Percentiles rank a stretch among this genome's conserved stretches.
These are phyloP conservation scores for Eupithecia vulgata DNA, from an alignment of 2,888 invertebrate species.

Conservation along the genomic window DNA sequence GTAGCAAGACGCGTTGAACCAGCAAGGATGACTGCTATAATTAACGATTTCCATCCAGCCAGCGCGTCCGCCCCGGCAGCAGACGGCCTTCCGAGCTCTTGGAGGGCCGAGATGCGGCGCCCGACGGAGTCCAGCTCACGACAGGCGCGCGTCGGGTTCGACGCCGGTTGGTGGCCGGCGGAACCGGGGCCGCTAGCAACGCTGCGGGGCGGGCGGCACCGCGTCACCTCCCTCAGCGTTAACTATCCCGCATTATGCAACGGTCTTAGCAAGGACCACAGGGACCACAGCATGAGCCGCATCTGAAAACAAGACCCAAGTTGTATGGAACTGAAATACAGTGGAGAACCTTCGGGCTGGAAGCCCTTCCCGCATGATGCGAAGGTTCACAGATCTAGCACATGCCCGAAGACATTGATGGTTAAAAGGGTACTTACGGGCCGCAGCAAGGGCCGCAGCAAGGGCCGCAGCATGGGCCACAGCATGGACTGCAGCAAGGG, in stretches of 20 bases:
- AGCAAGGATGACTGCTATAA: slow-evolving; percentile 5
- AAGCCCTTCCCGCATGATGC: too few species aligned
- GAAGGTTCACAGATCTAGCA: not conserved
- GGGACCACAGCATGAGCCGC: not conserved
- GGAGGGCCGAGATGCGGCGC: not conserved
- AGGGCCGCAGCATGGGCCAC: slow-evolving; percentile 58
- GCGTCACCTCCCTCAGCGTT: not conserved
- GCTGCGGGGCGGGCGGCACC: not conserved
- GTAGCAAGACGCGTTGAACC: slow-evolving; percentile 21
- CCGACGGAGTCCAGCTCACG: not conserved
- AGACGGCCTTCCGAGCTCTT: not conserved
- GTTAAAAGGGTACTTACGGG: slow-evolving; percentile 1
- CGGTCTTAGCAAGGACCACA: not conserved
- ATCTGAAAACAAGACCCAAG: not conserved
- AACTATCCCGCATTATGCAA: not conserved
- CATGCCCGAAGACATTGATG: not conserved
- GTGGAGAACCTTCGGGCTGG: too few species aligned
- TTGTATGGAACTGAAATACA: not conserved
- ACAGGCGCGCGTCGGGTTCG: not conserved
- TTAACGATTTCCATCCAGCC: slow-evolving; percentile 4
- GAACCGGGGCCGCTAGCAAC: not conserved
- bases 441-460: slow-evolving; percentile 46
- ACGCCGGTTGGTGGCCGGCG: not conserved
- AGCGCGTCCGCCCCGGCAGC: not conserved
- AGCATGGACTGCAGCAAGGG: slow-evolving; percentile 58